Percentiles rank a stretch among this genome's conserved stretches.
Conservation (phyloP, 1,140 invertebrate species). For the Brachystomella parvula region DNA sequence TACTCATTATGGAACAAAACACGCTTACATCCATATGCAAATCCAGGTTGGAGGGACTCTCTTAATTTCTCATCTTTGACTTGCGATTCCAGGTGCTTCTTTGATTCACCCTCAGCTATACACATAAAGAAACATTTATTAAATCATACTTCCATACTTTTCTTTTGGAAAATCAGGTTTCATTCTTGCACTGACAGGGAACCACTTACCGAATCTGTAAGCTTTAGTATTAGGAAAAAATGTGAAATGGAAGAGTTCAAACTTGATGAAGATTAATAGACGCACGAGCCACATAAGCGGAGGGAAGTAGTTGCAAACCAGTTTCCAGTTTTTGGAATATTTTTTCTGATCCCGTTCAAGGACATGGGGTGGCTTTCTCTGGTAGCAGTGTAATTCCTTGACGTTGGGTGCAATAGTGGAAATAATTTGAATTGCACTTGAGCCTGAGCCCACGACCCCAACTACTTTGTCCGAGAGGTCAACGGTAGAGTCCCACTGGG, state of each 20-base stretch:
- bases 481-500: slow-evolving; percentile 23
- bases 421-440: slow-evolving; percentile 28
- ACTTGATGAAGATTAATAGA: background rate
- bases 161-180: too few relatives aligned
- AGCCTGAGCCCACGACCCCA: slow-evolving; percentile 27
- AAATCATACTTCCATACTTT: too few relatives aligned
- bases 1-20: background rate
- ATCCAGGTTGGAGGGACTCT: background rate
- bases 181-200: too few relatives aligned
- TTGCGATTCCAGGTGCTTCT: background rate
- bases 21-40: background rate
- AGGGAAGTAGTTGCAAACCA: slow-evolving; percentile 1
- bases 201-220: background rate
- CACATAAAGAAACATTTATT: too few relatives aligned
- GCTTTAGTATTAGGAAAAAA: background rate
- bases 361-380: slow-evolving; percentile 23
- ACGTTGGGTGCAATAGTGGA: slow-evolving; percentile 22
- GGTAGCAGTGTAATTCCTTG: slow-evolving; percentile 23
- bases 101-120: background rate
- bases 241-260: background rate
- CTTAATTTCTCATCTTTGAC: background rate
- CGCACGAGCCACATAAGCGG: slow-evolving; percentile 1
- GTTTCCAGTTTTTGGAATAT: background rate
- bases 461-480: slow-evolving; percentile 23
- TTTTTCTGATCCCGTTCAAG: background rate